Evolutionary conservation across 2,888 invertebrate genomes (phyloP).

Genomic region (Erebia aethiops): DNA sequence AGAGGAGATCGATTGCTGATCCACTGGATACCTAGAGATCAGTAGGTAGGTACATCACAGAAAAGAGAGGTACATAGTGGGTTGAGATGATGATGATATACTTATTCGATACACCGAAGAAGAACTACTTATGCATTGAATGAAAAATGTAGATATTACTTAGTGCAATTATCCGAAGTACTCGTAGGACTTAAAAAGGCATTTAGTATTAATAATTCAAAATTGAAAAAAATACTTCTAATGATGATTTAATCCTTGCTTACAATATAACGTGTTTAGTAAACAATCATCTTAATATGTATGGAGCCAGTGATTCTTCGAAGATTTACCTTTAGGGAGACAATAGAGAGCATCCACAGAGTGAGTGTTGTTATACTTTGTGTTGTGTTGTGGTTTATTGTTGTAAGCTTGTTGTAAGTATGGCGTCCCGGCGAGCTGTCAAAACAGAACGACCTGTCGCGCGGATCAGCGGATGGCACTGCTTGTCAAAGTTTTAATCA

Average conservation of each 20-base stretch:
- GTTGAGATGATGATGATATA: no score
- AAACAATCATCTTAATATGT: slow-evolving; percentile 16
- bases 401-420: slow-evolving; percentile 46
- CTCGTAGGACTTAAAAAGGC: no score
- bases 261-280: slow-evolving; percentile 4
- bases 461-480: slow-evolving; percentile 50
- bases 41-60: no score
- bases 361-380: slow-evolving; percentile 33
- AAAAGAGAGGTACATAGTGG: no score
- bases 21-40: no score
- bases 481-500: slow-evolving; percentile 50
- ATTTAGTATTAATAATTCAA: not conserved
- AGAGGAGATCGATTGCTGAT: no score
- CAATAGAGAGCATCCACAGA: slow-evolving; percentile 21
- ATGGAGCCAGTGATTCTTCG: slow-evolving; percentile 19
- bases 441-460: slow-evolving; percentile 70
- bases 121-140: no score
- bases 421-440: slow-evolving; percentile 69
- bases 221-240: not conserved
- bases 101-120: no score
- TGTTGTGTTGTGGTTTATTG: slow-evolving; percentile 33
- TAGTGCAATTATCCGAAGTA: no score
- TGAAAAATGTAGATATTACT: no score
- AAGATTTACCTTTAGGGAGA: slow-evolving; percentile 19
- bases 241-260: not conserved